These are phyloP conservation scores for Leucosticte australis DNA, from an alignment of 2,113 vertebrate genomes.

Conservation along the genomic window DNA sequence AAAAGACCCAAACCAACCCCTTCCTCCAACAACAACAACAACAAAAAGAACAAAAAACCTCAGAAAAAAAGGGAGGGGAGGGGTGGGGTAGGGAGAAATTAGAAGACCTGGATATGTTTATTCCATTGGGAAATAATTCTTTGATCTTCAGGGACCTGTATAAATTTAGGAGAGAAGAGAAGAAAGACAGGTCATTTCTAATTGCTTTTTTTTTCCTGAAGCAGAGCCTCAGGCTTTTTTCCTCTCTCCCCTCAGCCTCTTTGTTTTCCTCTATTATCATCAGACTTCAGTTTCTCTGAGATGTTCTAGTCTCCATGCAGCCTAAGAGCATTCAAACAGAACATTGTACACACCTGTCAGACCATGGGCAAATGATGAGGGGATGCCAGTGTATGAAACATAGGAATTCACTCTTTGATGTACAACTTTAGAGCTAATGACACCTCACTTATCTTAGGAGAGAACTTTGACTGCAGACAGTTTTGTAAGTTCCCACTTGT, in stretches of 20 bases:
- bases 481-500: not conserved
- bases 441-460: not conserved
- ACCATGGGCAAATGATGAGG: slow-evolving; percentile 7
- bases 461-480: not conserved
- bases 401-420: slow-evolving; percentile 28
- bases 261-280: not conserved
- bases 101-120: not conserved
- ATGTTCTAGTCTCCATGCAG: not conserved
- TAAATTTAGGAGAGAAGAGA: slow-evolving; percentile 28
- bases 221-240: not conserved
- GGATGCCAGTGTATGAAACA: not conserved
- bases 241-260: not conserved
- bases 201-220: not conserved
- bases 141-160: slow-evolving; percentile 60
- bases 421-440: not conserved
- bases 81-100: not conserved
- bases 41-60: too few species aligned
- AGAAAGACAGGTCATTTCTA: slow-evolving; percentile 50
- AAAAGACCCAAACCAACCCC: not conserved
- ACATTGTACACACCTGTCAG: not conserved
- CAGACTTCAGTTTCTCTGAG: slow-evolving; percentile 40
- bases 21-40: not conserved
- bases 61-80: rapidly evolving
- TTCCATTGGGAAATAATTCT: slow-evolving; percentile 34
- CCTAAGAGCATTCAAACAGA: slow-evolving; percentile 19